phyloP scores from a whole-genome alignment of 2,113 vertebrate species.

The Poecile atricapillus region DNA sequence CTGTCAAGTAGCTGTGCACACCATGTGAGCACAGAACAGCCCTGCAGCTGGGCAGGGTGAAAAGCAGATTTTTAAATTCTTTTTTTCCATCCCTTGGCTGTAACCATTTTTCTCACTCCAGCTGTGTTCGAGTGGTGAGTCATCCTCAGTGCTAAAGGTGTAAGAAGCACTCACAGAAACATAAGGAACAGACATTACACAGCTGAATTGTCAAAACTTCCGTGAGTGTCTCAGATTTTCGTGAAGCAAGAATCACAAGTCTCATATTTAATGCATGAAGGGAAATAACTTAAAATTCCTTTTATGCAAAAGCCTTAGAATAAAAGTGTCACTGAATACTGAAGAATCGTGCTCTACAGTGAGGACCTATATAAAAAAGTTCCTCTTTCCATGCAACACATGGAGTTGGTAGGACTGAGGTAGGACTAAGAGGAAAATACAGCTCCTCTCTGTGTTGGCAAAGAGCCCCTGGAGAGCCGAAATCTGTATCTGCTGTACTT shows the following conservation, averaged over 20 bases:
- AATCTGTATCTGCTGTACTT: not conserved
- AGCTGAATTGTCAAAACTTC: constrained; percentile 9
- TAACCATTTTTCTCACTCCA: not conserved
- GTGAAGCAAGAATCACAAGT: not conserved
- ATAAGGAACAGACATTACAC: constrained; percentile 9
- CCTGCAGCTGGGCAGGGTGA: not conserved
- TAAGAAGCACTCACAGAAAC: not conserved
- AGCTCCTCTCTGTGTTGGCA: not conserved
- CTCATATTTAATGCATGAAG: constrained; percentile 11
- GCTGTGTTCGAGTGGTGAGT: not conserved
- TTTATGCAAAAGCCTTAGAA: not conserved
- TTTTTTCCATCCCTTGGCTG: not conserved
- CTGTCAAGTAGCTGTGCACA: not conserved
- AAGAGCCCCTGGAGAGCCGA: not conserved
- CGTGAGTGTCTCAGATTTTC: not conserved
- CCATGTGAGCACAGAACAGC: not conserved
- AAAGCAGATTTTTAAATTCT: not conserved
- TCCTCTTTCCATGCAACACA: not conserved
- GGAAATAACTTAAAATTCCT: not conserved
- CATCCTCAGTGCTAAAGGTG: not conserved
- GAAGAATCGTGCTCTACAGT: not conserved
- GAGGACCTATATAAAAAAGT: not conserved
- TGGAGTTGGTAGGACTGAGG: not conserved
- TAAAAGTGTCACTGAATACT: not conserved
- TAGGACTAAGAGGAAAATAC: not conserved